Evolutionary conservation across 2,797 vertebrate genomes (phyloP).

Genomic region (Falco cherrug): DNA sequence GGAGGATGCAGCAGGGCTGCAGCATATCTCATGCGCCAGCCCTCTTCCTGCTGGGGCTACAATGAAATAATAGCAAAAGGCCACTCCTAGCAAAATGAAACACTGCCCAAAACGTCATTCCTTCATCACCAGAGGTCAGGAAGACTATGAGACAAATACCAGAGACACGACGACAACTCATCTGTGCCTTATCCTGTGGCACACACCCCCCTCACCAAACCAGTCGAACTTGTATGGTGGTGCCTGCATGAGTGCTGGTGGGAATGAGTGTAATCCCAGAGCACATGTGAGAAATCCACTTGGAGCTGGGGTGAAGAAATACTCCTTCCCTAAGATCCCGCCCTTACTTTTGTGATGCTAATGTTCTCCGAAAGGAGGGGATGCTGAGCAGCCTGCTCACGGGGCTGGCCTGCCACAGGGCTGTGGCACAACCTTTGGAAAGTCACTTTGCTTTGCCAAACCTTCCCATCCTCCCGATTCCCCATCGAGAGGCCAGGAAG

Average conservation of each 20-base stretch:
- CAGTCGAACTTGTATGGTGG: fast-evolving
- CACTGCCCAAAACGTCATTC: neutral
- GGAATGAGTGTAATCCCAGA: fast-evolving
- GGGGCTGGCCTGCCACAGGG: neutral
- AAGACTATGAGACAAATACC: neutral
- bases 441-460: neutral
- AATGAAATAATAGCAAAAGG: neutral
- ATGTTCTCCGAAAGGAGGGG: fast-evolving
- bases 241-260: fast-evolving
- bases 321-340: neutral
- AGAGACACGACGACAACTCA: fast-evolving
- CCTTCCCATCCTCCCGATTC: neutral
- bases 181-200: neutral
- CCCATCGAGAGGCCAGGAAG: neutral
- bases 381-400: neutral
- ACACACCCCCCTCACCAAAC: neutral
- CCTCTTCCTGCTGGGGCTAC: neutral
- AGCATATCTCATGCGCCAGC: fast-evolving
- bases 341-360: neutral
- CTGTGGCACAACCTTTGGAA: neutral
- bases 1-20: neutral
- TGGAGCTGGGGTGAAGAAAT: neutral
- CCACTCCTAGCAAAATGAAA: neutral
- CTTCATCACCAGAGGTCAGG: fast-evolving
- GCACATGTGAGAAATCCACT: fast-evolving